Evolutionary conservation across 2,888 invertebrate species (phyloP).

Genomic region (Ceraclea dissimilis): DNA sequence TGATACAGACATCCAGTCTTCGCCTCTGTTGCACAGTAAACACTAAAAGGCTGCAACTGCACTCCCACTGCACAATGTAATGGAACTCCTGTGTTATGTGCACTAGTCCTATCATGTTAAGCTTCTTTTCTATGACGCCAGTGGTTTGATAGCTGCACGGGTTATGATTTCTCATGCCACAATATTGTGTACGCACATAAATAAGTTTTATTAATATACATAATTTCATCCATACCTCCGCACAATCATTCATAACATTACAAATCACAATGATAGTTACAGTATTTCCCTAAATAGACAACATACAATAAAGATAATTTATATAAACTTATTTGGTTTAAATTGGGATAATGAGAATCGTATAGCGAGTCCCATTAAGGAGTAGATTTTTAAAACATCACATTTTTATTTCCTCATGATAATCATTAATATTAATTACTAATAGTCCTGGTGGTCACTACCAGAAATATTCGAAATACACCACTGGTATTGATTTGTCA

Average conservation of each 20-base stretch:
- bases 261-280: neutral
- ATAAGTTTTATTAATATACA: neutral
- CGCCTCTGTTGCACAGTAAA: too few species aligned
- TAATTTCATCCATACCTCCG: neutral
- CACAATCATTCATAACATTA: neutral
- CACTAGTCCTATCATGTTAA: too few species aligned
- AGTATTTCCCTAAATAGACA: neutral
- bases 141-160: too few species aligned
- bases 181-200: neutral
- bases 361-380: slow-evolving; percentile 20
- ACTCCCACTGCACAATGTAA: too few species aligned
- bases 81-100: too few species aligned
- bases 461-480: too few species aligned
- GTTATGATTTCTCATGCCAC: too few species aligned
- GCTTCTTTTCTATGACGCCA: too few species aligned
- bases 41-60: too few species aligned
- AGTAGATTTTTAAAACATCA: slow-evolving; percentile 31
- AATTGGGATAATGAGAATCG: slow-evolving; percentile 21
- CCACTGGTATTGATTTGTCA: too few species aligned
- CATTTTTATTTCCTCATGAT: slow-evolving; percentile 26
- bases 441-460: too few species aligned
- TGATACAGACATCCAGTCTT: too few species aligned
- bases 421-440: slow-evolving; percentile 27
- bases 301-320: neutral
- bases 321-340: slow-evolving; percentile 23